Base-by-base conservation (phyloP, 2,113 vertebrate species). In the Aix galericulata region DNA sequence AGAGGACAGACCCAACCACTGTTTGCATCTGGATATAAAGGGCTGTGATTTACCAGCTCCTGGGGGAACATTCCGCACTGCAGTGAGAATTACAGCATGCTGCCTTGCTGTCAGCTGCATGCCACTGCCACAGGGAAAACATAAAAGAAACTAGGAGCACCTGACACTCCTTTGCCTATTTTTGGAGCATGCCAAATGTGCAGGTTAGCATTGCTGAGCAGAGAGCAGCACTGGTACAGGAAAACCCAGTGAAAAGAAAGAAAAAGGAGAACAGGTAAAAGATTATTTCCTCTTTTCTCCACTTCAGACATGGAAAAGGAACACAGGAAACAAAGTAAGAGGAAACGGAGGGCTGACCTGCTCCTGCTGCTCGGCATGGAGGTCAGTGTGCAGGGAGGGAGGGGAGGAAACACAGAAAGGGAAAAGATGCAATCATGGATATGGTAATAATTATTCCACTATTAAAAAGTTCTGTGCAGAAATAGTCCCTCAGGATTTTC, bases 311-410 rank as follows among this genome's bases (percentile, higher is more conserved):
- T 71, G 67, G 44, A 80, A 83, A 79, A 9, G 34, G 73, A 2
- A 3, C 17, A 29, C 34, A 75, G 62, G 44, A 76, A 86, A 83
- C 32, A 25, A 71, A 75, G 17, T 0, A 5, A 79, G 42, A 69
- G 50, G 66, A 95, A 88, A 88, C 0, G 0, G 50, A 74, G n/a
- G 32, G 63, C 46, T 83, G 82, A 91, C 82, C 40, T 67, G 86
- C 69, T 34, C 66, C 34, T 58, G 25, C 21, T 1, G 0, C 52
- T 48, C n/a, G n/a, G 22, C 64, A 75, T 3, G 0, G 0, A 63
- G 40, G 40, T 93, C 79, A 59, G 16, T 1, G 0, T 58, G 27
- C 63, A 76, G 74, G 14, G 14, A 85, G 32, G 68, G 17, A 78
- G 29, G 11, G 50, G 2, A 12, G 46, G 76, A 88, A 91, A 83